Conservation (phyloP, 1,140 invertebrate species). For the Rhopalosiphum padi region DNA sequence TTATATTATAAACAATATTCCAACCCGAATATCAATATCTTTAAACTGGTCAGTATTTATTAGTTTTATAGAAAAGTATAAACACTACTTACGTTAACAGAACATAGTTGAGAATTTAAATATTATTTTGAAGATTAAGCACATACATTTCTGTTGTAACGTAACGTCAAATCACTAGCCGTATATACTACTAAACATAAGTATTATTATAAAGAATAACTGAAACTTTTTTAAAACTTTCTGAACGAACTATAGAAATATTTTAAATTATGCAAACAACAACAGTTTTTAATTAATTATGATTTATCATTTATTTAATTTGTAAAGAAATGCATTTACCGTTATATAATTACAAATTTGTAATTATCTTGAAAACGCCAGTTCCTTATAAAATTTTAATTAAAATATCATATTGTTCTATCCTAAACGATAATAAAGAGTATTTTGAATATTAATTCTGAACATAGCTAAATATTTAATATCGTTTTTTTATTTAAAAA, state of each 20-base stretch:
- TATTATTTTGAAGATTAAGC: not conserved
- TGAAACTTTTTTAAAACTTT: not conserved
- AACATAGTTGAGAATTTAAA: not conserved
- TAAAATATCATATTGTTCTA: conserved; percentile 2
- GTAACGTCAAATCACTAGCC: not conserved
- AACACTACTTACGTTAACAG: not conserved
- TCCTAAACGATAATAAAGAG: not conserved
- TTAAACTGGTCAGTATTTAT: not conserved
- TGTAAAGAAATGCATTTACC: not conserved
- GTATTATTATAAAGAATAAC: not conserved
- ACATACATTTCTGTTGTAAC: not conserved
- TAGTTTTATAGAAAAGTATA: not conserved
- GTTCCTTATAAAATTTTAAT: not conserved
- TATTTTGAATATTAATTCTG: not conserved
- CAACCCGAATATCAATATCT: not conserved
- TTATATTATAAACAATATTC: not conserved
- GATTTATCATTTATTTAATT: not conserved
- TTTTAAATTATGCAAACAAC: not conserved
- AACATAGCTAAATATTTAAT: not conserved
- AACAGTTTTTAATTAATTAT: not conserved
- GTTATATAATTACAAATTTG: not conserved
- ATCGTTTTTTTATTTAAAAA: not conserved
- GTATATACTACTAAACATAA: not conserved
- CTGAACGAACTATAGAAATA: not conserved
- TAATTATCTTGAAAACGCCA: not conserved